These are phyloP conservation scores for Dolomedes plantarius DNA, from an alignment of 2,888 invertebrate genomes.

Conservation along the genomic window DNA sequence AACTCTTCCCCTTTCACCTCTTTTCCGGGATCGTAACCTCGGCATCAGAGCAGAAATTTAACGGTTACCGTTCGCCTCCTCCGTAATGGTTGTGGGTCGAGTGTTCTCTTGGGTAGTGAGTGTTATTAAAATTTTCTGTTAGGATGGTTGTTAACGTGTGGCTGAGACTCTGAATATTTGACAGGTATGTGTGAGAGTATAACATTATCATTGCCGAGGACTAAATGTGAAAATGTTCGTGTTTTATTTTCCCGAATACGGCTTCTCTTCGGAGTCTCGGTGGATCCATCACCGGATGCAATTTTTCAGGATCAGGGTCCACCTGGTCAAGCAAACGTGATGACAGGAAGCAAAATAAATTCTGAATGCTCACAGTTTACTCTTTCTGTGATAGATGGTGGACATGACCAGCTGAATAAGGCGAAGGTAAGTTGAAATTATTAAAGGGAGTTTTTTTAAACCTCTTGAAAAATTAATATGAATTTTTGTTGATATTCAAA, in stretches of 20 bases:
- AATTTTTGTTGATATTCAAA: not conserved
- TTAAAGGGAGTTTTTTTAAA: too few relatives aligned
- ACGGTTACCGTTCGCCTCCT: conserved; percentile 23
- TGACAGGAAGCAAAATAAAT: conserved; percentile 40
- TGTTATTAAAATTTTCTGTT: not conserved
- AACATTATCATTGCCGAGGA: conserved; percentile 60
- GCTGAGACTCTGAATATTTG: conserved; percentile 7
- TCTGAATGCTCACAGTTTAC: conserved; percentile 51
- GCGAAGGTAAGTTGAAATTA: conserved; percentile 39
- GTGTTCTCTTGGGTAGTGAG: conserved; percentile 5
- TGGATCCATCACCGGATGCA: conserved; percentile 52
- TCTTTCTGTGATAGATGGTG: conserved; percentile 51
- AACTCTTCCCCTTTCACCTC: too few relatives aligned
- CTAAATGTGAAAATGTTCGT: conserved; percentile 66
- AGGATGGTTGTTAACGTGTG: conserved; percentile 9
- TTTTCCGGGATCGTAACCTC: conserved; percentile 4
- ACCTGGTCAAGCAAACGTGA: conserved; percentile 53
- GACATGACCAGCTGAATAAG: conserved; percentile 53
- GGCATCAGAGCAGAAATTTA: not conserved
- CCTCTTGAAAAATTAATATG: too few relatives aligned
- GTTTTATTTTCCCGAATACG: conserved; percentile 65
- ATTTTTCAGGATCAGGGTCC: conserved; percentile 46
- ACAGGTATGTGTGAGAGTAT: conserved; percentile 65
- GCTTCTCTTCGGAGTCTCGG: conserved; percentile 62
- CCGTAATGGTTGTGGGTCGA: conserved; percentile 67